Base-by-base conservation (phyloP, 30 jellyfish, hydroid and myxozoan species). In the Hydractinia echinata region DNA sequence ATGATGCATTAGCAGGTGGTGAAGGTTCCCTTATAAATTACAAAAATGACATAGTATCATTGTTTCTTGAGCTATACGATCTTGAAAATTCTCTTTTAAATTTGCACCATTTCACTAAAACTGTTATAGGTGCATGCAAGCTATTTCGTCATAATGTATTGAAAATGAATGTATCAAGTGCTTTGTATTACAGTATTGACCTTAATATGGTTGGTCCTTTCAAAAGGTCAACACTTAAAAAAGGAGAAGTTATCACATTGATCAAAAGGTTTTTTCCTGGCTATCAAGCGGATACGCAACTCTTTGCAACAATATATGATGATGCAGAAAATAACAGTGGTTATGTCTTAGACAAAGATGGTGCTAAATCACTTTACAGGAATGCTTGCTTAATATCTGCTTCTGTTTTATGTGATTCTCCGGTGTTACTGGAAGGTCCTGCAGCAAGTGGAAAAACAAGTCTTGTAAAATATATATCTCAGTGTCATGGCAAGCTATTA, bases 341-440 rank as follows among this genome's bases (percentile, higher is more conserved):
- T 58, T 58, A 58, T 16, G 18, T 58, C 19, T 11, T 58, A 13
- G 15, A 13, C 15, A 58, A 58, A 58, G 69, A 13, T 58, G 69
- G 16, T 58, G 15, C 69, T 58, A 11, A 13, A 58, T 58, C 69
- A 3, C 15, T 13, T 11, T 58, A 58, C 3, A 3, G 3, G 18
- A 58, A 7, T 71, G 81, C 81, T n/a, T 71, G 81, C 4, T 19
- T 19, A 15, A 6, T 71, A 8, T 48, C 81, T 19, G 60, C 60
- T 14, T 30, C 81, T 71, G 55, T 71, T 49, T 10, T n/a, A 19
- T 71, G 81, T 71, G 52, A 71, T 71, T 71, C n/a, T 58, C 81
- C 81, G 4, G 55, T 30, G 13, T 19, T 71, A 52, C 81, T 71
- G n/a, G 81, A 71, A 71, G 81, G 81, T 8, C 81, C 81, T 9